A percentile compares a stretch with the other conserved stretches of the same genome.
These are phyloP conservation scores for Brienomyrus brachyistius DNA, from an alignment of 2,113 vertebrate species.

Conservation along the genomic window DNA sequence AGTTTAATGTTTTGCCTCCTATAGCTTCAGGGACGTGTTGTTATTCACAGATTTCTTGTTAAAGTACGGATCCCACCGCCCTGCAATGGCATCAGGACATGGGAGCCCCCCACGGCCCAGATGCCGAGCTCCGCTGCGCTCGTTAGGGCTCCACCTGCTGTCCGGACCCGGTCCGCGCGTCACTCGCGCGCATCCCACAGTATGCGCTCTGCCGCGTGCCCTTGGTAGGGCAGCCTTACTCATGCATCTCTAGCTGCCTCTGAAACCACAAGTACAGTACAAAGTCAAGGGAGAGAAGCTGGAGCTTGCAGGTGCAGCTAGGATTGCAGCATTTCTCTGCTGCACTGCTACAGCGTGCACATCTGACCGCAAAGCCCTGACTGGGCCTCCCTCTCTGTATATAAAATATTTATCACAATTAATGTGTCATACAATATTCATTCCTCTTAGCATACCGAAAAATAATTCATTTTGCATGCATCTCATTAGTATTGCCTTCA, in stretches of 20 bases:
- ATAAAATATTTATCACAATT: not conserved
- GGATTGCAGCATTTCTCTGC: not conserved
- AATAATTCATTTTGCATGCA: not conserved
- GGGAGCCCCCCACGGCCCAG: not conserved
- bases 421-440: not conserved
- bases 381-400: not conserved
- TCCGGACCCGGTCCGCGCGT: not conserved
- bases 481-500: not conserved
- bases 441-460: not conserved
- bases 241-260: not conserved
- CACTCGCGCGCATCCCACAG: not conserved
- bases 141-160: slow-evolving; percentile 5
- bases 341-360: not conserved
- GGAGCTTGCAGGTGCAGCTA: not conserved
- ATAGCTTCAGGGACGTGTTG: not conserved
- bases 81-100: not conserved
- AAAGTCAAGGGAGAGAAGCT: not conserved
- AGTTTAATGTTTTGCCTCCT: not conserved
- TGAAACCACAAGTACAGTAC: not conserved
- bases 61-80: not conserved
- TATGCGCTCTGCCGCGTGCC: not conserved
- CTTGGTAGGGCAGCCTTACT: not conserved
- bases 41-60: not conserved
- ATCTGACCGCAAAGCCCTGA: not conserved
- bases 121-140: not conserved